phyloP scores from a whole-genome alignment of 2,113 vertebrate genomes.

The Uropsilus gracilis region DNA sequence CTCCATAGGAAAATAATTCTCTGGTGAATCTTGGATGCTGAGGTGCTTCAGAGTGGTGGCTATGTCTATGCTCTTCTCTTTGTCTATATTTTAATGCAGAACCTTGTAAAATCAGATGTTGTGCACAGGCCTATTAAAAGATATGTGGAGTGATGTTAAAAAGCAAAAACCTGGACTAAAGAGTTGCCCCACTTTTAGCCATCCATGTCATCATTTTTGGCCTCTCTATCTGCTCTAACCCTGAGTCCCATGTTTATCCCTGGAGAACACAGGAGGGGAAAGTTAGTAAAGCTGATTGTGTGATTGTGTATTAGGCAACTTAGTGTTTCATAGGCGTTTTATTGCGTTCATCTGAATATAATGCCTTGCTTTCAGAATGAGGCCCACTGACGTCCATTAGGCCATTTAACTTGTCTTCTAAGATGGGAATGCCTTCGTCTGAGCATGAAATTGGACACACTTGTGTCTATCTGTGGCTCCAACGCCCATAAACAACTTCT shows the following conservation, averaged over 20 bases:
- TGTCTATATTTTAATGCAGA: slow-evolving; percentile 34
- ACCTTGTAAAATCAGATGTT: not conserved
- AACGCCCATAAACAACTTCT: not conserved
- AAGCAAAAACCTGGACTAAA: not conserved
- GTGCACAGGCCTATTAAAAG: not conserved
- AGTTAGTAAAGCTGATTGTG: not conserved
- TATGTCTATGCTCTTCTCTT: not conserved
- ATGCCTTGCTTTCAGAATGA: not conserved
- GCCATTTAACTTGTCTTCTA: not conserved
- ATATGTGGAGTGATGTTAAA: not conserved
- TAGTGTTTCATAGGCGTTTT: not conserved
- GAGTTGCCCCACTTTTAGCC: not conserved
- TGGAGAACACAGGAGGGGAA: not conserved
- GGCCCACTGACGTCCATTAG: not conserved
- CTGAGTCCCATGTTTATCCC: not conserved
- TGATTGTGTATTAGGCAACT: not conserved
- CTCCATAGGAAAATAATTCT: slow-evolving; percentile 15
- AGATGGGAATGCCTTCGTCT: not conserved
- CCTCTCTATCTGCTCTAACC: not conserved
- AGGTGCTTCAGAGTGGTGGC: not conserved
- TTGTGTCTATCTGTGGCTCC: not conserved
- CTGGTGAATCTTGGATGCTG: slow-evolving; percentile 1
- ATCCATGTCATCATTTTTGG: not conserved
- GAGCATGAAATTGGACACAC: not conserved
- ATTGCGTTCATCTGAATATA: not conserved